Percentiles rank a stretch among this genome's conserved stretches.
Evolutionary conservation across 2,113 vertebrate species (phyloP).

Genomic region (Cairina moschata): DNA sequence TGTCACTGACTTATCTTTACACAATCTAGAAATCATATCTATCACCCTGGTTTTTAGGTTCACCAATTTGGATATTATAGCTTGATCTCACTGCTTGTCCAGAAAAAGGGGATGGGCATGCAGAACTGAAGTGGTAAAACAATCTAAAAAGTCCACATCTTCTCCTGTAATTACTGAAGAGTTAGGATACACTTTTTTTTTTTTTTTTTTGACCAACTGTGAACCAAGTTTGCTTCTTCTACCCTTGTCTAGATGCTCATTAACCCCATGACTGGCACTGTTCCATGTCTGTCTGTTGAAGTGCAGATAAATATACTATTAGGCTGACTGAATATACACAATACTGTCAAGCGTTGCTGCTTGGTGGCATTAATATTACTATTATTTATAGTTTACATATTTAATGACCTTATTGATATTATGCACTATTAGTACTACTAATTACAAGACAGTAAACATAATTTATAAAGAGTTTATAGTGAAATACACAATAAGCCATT

Average conservation of each 20-base stretch:
- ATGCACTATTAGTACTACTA: conserved; percentile 61
- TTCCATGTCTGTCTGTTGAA: conserved; percentile 29
- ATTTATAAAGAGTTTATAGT: conserved; percentile 60
- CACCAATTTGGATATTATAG: background rate
- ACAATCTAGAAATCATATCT: background rate
- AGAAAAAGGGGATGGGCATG: background rate
- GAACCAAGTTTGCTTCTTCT: background rate
- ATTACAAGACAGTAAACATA: conserved; percentile 70
- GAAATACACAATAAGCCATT: conserved; percentile 23
- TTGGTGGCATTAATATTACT: conserved; percentile 52
- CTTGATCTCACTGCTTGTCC: background rate
- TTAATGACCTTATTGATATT: conserved; percentile 73
- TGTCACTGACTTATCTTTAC: background rate
- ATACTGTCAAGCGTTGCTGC: conserved; percentile 14
- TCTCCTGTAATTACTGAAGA: background rate
- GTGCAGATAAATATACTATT: conserved; percentile 28
- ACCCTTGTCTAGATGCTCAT: background rate
- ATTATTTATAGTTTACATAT: conserved; percentile 77
- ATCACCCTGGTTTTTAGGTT: background rate
- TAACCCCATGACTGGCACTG: conserved; percentile 16
- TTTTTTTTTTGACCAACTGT: background rate
- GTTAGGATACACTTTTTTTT: background rate
- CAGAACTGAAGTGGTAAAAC: background rate
- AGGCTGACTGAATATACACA: conserved; percentile 8
- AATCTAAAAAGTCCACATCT: background rate